Evolutionary conservation across 2,797 vertebrate species (phyloP), one percentile per base, ranked within the genome.

Genomic region (Danionella dracula): DNA sequence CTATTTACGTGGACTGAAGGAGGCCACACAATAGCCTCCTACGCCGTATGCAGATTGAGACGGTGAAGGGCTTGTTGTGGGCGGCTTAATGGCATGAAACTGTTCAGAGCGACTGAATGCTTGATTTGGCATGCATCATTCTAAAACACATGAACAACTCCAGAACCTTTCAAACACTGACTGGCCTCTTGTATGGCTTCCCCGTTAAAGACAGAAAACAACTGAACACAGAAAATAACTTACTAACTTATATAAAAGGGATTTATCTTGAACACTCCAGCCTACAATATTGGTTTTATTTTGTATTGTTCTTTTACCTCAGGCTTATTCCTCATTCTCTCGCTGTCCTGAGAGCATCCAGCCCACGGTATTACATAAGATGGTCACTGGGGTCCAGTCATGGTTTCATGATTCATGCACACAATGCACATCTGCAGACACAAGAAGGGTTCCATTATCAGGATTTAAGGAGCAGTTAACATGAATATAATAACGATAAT

Each of bases 1-100:
- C 70, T 70, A 68, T 74, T 66, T 60, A 67, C 51, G 16, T 68
- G 73, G 77, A 85, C 73, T 76, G 75, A 71, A 56, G 15, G 72
- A 78, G 82, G 84, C 83, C 81, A 82, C 79, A 87, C 82, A 85
- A 81, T 81, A 83, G 78, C 84, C 83, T 82, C 85, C 86, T 80
- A 87, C 86, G 79, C 75, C 15, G 35, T 83, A 84, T 85, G 83
- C 81, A 87, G 78, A 87, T 81, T 48, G 73, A 80, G 74, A 75
- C 65, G 72, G 66, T 57, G 75, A 71, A 73, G 79, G 74, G 81
- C 71, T 68, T 74, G 31, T 21, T 49, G 86, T 86, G 86, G 89
- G 86, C 71, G 84, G 84, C 81, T 86, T 86, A 84, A 72, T 62
- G 70, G 45, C 70, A 66, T 76, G 56, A 58, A 66, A 79, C 82